Conservation (phyloP, 1,140 invertebrate genomes). For the Melitaea cinxia region DNA sequence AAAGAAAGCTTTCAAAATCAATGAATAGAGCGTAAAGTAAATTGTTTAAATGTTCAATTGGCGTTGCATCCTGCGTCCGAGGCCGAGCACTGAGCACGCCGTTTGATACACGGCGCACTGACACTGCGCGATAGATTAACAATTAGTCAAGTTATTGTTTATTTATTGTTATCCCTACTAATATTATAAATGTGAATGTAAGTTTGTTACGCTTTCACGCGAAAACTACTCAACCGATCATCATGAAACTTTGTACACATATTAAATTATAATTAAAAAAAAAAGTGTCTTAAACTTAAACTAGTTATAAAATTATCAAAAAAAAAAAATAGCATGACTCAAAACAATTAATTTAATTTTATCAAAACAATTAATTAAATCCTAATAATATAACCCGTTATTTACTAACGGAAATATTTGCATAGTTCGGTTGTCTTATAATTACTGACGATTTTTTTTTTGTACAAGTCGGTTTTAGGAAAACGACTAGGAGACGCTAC, state of each 20-base stretch:
- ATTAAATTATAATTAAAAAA: too few relatives aligned
- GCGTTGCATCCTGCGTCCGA: constrained; percentile 16
- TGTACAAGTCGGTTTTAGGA: neutral
- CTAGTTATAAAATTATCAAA: too few relatives aligned
- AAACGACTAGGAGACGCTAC: neutral
- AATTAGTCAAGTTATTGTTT: too few relatives aligned
- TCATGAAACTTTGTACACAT: too few relatives aligned
- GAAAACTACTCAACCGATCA: too few relatives aligned
- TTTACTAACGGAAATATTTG: neutral
- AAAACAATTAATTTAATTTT: neutral
- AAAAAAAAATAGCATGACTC: too few relatives aligned
- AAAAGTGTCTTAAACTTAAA: too few relatives aligned
- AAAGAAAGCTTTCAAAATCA: constrained; percentile 1
- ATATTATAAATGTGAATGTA: too few relatives aligned
- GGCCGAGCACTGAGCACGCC: neutral
- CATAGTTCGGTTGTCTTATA: neutral
- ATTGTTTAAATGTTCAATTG: constrained; percentile 20
- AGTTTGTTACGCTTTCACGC: too few relatives aligned
- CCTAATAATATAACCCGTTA: neutral
- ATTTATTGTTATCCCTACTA: too few relatives aligned
- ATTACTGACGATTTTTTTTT: neutral
- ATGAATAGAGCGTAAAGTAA: constrained; percentile 13
- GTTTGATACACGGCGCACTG: neutral
- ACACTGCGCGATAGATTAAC: neutral
- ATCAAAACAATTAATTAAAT: neutral